Evolutionary conservation across 2,113 vertebrate genomes (phyloP).

Genomic region (Rhadina sibilatrix): DNA sequence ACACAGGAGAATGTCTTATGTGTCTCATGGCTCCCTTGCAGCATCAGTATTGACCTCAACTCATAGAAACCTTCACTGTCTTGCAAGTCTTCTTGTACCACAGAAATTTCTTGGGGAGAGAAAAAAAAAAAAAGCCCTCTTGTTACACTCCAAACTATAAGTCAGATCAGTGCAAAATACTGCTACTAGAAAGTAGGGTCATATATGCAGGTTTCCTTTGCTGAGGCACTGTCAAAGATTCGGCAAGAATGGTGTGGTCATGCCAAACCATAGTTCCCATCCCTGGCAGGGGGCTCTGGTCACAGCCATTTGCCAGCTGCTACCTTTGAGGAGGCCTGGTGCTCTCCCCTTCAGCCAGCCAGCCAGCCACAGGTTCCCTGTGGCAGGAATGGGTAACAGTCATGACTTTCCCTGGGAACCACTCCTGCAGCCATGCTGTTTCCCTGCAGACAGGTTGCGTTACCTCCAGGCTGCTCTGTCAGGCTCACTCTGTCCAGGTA

Average conservation of each 20-base stretch:
- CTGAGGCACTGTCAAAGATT: not conserved
- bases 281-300: not conserved
- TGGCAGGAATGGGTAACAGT: not conserved
- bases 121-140: not conserved
- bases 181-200: not conserved
- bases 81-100: slow-evolving; percentile 39
- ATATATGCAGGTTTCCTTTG: not conserved
- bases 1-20: slow-evolving; percentile 8
- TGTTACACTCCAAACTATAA: not conserved
- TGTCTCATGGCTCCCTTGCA: not conserved
- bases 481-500: not conserved
- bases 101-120: slow-evolving; percentile 14
- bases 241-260: not conserved
- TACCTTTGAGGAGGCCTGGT: not conserved
- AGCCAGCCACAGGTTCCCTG: not conserved
- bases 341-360: not conserved
- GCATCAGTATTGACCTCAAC: slow-evolving; percentile 44
- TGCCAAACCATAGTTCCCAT: not conserved
- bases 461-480: slow-evolving; percentile 4
- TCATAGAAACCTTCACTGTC: slow-evolving; percentile 53
- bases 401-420: not conserved
- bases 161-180: not conserved
- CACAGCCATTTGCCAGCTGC: not conserved
- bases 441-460: not conserved
- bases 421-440: not conserved